Base-by-base conservation (phyloP, 2,113 vertebrate species). In the Salvelinus fontinalis region DNA sequence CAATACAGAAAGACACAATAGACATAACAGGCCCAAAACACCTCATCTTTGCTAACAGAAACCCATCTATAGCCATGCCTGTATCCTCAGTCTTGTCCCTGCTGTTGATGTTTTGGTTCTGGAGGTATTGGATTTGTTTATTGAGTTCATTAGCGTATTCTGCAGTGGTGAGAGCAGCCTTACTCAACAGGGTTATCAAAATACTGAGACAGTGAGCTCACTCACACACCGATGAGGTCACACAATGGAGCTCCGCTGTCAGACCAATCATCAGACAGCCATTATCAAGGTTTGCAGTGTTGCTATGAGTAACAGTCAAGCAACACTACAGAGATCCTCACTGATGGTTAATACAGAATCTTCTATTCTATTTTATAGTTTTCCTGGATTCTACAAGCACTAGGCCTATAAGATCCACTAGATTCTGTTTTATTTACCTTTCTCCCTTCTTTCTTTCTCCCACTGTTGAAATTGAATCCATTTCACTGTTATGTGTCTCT, bases 301-400 rank as follows among this genome's bases (percentile, higher is more conserved):
- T 92, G 91, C 91, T 84, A 90, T 92, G 91, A 91, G 91, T 91
- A 90, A 91, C 90, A 68, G 85, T 81, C 89, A 81, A 85, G 86
- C 81, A 73, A 78, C 57, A 81, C 85, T 81, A 84, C 44, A 31
- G 67, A 0, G 84, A 84, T 80, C 81, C 73, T 78, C 84, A 86
- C 89, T 80, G 86, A 86, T 76, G 89, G 79, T 82, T 83, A 74
- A 80, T 82, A 79, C 75, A 72, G 14, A 18, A 18, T 54, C 14
- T 54, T 54, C 51, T 54, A 54, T 54, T 80, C 79, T 72, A 4
- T 75, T 84, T 44, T 29, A 5, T 71, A 65, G 24, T 71, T 18
- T 54, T 54, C 44, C 48, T 67, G 29, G 13, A 67, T 67, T 67
- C 29, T 22, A 22, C 65, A 31, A 29, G 65, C 65, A 29, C 24